Evolutionary conservation across 1,140 invertebrate genomes (phyloP).

Genomic region (Camponotus floridanus): DNA sequence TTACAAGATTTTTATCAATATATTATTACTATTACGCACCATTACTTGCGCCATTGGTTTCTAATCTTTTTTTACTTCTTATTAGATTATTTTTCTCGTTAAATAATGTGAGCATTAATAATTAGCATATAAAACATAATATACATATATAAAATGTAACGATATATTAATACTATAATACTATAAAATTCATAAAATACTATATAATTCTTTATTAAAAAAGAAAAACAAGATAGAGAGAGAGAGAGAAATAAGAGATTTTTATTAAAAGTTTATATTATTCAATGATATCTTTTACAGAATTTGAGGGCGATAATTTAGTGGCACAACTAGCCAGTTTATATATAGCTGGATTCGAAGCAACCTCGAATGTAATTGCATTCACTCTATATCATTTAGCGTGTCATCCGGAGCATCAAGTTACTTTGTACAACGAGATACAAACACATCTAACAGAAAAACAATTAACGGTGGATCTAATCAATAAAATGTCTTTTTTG

Average conservation of each 20-base stretch:
- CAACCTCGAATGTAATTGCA: conserved; percentile 85
- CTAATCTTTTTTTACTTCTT: too few species aligned
- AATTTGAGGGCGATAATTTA: conserved; percentile 78
- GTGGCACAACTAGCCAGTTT: conserved; percentile 81
- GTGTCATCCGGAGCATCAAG: conserved; percentile 72
- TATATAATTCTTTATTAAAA: too few species aligned
- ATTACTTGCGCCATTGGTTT: too few species aligned
- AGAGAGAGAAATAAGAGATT: too few species aligned
- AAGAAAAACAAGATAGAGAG: background rate
- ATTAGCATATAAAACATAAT: background rate
- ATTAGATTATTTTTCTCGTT: background rate
- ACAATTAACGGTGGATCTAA: conserved; percentile 71
- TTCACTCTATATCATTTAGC: conserved; percentile 84
- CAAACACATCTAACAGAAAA: conserved; percentile 75
- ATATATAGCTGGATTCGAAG: conserved; percentile 87
- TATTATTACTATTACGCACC: too few species aligned
- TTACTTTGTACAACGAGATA: conserved; percentile 88
- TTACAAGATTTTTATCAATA: too few species aligned
- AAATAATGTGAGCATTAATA: background rate
- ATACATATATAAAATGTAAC: background rate
- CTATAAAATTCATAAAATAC: too few species aligned
- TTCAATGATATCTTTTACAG: conserved; percentile 50
- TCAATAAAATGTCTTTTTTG: conserved; percentile 76
- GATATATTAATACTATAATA: too few species aligned
- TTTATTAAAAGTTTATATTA: background rate